These are phyloP conservation scores for Collichthys lucidus DNA, from an alignment of 2,113 vertebrate genomes.

Conservation along the genomic window DNA sequence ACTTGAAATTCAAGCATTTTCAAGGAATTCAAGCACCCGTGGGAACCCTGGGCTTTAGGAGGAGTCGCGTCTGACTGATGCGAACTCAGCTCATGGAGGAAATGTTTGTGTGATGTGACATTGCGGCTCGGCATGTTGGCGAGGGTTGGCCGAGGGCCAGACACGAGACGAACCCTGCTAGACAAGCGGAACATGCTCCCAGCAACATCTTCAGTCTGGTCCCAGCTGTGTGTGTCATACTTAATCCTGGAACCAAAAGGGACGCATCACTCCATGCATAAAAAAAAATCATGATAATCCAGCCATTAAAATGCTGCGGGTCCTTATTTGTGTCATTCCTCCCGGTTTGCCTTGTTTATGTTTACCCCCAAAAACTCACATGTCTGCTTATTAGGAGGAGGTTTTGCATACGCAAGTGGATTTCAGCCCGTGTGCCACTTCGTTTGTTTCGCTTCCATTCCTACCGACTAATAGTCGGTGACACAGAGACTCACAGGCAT, in stretches of 20 bases:
- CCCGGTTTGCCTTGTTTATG: conserved; percentile 62
- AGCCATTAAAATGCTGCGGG: conserved; percentile 68
- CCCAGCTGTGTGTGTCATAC: conserved; percentile 76
- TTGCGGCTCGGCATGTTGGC: conserved; percentile 60
- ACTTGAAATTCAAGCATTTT: too few species aligned
- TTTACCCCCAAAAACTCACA: conserved; percentile 57
- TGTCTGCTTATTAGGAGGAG: conserved; percentile 59
- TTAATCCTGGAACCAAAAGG: conserved; percentile 75
- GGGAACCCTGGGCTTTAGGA: too few species aligned
- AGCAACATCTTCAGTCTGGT: conserved; percentile 75
- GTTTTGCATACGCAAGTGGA: conserved; percentile 62
- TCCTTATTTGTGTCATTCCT: conserved; percentile 59
- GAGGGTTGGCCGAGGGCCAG: conserved; percentile 70
- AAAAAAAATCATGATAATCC: conserved; percentile 71
- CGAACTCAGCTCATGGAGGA: conserved; percentile 60
- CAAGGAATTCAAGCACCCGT: too few species aligned
- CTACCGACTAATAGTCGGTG: conserved; percentile 48
- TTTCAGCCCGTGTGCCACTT: conserved; percentile 63
- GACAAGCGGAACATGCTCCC: conserved; percentile 77
- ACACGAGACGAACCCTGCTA: conserved; percentile 69
- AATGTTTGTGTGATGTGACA: conserved; percentile 76
- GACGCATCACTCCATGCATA: conserved; percentile 66
- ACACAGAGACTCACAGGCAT: conserved; percentile 45
- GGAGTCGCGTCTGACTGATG: conserved; percentile 55
- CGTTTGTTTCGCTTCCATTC: conserved; percentile 50